Evolutionary conservation across 2,113 vertebrate genomes (phyloP).

Genomic region (Alaudala cheleensis): DNA sequence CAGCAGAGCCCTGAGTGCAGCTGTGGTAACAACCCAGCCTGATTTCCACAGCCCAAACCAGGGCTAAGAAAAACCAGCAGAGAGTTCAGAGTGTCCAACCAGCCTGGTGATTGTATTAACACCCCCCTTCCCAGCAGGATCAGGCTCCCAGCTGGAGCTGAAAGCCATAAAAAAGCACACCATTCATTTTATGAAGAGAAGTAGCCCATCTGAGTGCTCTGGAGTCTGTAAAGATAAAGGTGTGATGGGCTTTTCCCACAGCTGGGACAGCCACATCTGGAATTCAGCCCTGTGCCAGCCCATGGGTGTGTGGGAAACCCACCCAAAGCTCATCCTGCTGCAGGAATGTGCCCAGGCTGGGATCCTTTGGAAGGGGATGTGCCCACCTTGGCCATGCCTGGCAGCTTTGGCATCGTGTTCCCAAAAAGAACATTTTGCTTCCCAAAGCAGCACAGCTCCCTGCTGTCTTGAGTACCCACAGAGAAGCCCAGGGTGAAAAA

Average conservation of each 20-base stretch:
- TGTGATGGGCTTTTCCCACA: not conserved
- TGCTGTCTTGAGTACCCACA: not conserved
- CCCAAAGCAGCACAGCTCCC: not conserved
- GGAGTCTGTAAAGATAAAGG: conserved; percentile 57
- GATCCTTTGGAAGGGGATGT: not conserved
- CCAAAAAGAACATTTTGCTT: not conserved
- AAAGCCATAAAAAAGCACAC: conserved; percentile 24
- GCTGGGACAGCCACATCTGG: not conserved
- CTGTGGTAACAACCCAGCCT: conserved; percentile 16
- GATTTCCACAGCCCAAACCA: conserved; percentile 32
- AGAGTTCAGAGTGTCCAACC: conserved; percentile 18
- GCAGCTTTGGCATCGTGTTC: rapidly evolving
- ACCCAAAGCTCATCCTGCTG: not conserved
- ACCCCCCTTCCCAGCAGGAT: conserved; percentile 37
- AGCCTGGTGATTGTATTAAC: conserved; percentile 41
- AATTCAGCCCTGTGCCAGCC: not conserved
- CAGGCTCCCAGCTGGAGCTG: conserved; percentile 38
- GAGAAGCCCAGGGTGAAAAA: not conserved
- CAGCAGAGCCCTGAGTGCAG: not conserved
- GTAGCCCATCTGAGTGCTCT: conserved; percentile 35
- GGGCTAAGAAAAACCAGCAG: conserved; percentile 20
- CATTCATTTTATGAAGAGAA: conserved; percentile 62
- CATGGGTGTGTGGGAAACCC: not conserved
- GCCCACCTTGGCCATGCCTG: not conserved
- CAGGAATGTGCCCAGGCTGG: not conserved